Evolutionary conservation across 1,140 invertebrate species (phyloP).

Genomic region (Manduca sexta): DNA sequence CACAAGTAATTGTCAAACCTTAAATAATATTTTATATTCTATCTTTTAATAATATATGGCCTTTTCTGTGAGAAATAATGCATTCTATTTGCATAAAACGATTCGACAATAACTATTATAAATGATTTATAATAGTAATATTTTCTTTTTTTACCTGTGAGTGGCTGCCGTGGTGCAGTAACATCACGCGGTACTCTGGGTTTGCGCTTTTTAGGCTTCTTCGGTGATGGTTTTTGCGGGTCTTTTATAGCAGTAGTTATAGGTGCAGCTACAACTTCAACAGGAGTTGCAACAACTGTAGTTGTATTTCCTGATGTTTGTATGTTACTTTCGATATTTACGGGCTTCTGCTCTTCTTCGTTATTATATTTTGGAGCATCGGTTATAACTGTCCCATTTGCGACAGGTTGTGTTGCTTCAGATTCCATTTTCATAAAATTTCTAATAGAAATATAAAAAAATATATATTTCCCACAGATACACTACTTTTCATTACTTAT

Average conservation of each 20-base stretch:
- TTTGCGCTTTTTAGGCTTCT: slow-evolving; percentile 78
- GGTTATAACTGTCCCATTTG: neutral
- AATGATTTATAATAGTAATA: too few relatives aligned
- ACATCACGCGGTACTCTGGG: slow-evolving; percentile 79
- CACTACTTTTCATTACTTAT: too few relatives aligned
- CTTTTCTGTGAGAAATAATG: slow-evolving; percentile 8
- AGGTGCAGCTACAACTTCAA: slow-evolving; percentile 13
- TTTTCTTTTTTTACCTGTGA: slow-evolving; percentile 76
- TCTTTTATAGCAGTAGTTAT: slow-evolving; percentile 27
- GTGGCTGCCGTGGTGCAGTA: slow-evolving; percentile 81
- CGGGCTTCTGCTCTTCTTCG: neutral
- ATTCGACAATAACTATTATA: neutral
- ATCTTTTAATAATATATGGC: neutral
- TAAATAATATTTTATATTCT: too few relatives aligned
- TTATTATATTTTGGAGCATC: neutral
- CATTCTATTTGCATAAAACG: neutral
- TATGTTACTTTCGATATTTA: neutral
- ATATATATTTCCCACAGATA: too few relatives aligned
- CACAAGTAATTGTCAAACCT: too few relatives aligned
- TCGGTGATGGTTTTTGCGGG: slow-evolving; percentile 46
- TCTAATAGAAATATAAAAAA: too few relatives aligned
- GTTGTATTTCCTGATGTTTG: neutral
- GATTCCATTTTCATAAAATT: neutral
- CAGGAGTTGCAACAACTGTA: slow-evolving; percentile 7
- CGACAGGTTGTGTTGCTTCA: neutral